These are phyloP conservation scores for Callosobruchus maculatus DNA, from an alignment of 2,888 invertebrate species.

Conservation along the genomic window DNA sequence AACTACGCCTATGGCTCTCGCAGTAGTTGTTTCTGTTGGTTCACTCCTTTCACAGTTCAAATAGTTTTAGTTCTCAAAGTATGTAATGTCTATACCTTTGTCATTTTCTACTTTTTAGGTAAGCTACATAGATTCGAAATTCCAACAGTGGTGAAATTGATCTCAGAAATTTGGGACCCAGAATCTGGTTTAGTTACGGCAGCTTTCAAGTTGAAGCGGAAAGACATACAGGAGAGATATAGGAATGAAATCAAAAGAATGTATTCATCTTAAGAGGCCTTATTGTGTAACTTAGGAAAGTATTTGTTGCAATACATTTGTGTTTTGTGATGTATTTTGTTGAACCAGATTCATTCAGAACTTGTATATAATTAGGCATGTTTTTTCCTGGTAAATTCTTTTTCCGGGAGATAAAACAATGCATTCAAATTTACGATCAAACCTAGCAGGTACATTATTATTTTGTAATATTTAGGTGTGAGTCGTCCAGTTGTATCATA, in stretches of 20 bases:
- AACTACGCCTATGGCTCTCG: too few species aligned
- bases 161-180: slow-evolving; percentile 92
- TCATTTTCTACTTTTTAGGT: too few species aligned
- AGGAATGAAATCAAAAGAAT: slow-evolving; percentile 87
- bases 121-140: slow-evolving; percentile 89
- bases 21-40: too few species aligned
- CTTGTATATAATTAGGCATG: background rate
- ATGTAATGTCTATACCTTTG: too few species aligned
- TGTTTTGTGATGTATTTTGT: background rate
- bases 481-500: too few species aligned
- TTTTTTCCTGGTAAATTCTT: too few species aligned
- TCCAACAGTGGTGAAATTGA: slow-evolving; percentile 82
- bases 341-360: background rate
- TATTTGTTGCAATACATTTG: background rate
- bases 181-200: slow-evolving; percentile 96
- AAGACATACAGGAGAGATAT: slow-evolving; percentile 91
- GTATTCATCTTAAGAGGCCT: slow-evolving; percentile 59
- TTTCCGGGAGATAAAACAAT: too few species aligned
- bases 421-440: too few species aligned
- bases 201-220: slow-evolving; percentile 94
- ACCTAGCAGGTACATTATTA: too few species aligned
- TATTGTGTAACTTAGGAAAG: background rate
- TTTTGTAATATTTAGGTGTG: too few species aligned
- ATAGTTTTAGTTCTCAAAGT: too few species aligned
- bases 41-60: too few species aligned